Evolutionary conservation across 2,797 vertebrate genomes (phyloP).

Genomic region (Buphagus erythrorhynchus): DNA sequence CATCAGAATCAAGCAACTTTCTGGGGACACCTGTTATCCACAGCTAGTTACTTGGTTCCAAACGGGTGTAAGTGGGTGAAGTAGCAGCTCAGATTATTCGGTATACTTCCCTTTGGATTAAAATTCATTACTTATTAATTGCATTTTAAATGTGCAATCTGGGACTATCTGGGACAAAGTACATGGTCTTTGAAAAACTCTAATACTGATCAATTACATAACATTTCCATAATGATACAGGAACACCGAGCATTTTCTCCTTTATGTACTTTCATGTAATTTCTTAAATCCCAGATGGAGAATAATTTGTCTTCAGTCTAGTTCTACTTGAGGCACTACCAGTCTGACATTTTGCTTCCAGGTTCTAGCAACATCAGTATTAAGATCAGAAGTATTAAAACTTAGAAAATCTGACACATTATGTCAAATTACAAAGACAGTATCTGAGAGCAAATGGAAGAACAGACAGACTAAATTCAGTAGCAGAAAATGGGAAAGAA

Average conservation of each 20-base stretch:
- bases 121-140: background rate
- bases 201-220: background rate
- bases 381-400: conserved; percentile 43
- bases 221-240: background rate
- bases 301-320: conserved; percentile 40
- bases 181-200: background rate
- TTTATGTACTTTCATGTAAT: conserved; percentile 6
- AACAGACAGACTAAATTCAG: conserved; percentile 27
- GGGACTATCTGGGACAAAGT: background rate
- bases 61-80: background rate
- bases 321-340: conserved; percentile 17
- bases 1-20: background rate
- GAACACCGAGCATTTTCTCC: background rate
- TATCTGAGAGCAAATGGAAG: conserved; percentile 15
- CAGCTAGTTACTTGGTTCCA: background rate
- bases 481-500: background rate
- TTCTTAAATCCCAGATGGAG: conserved; percentile 21
- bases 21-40: background rate
- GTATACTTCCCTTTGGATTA: background rate
- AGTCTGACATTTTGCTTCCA: conserved; percentile 30
- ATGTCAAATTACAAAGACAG: conserved; percentile 32
- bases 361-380: conserved; percentile 14
- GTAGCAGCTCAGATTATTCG: background rate
- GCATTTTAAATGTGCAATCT: background rate
- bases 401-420: background rate